Conservation (phyloP, 1,140 invertebrate genomes). For the Drosophila athabasca region DNA sequence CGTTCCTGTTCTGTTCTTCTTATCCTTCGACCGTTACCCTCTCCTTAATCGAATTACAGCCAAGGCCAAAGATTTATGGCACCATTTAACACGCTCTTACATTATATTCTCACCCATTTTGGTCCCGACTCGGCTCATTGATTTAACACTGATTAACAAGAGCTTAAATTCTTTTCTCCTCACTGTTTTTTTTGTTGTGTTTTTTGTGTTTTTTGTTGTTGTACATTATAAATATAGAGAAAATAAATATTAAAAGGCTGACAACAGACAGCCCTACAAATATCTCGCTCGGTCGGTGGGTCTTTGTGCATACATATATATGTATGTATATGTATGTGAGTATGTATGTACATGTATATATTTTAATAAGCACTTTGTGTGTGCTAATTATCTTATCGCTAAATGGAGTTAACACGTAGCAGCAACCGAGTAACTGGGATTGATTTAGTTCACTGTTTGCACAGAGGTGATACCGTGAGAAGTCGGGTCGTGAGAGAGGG, state of each 20-base stretch:
- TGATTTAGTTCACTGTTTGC: conserved; percentile 26
- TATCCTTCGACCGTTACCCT: conserved; percentile 13
- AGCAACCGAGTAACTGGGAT: conserved; percentile 40
- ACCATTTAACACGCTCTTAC: conserved; percentile 64
- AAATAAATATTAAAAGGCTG: conserved; percentile 38
- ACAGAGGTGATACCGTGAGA: conserved; percentile 17
- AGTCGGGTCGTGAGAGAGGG: neutral
- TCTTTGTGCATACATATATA: too few relatives aligned
- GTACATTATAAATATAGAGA: conserved; percentile 38
- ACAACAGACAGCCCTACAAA: conserved; percentile 26
- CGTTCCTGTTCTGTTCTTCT: neutral
- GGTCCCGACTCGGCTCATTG: conserved; percentile 50
- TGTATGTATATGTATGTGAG: too few relatives aligned
- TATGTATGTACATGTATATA: conserved; percentile 11
- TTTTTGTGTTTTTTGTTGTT: conserved; percentile 21
- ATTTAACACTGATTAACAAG: conserved; percentile 75
- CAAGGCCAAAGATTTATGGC: conserved; percentile 71
- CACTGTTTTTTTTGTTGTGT: conserved; percentile 20
- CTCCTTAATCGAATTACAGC: conserved; percentile 70
- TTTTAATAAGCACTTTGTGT: conserved; percentile 75
- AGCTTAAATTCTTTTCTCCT: conserved; percentile 58
- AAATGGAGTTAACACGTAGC: conserved; percentile 64
- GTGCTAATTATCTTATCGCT: conserved; percentile 79
- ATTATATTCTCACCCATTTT: conserved; percentile 66
- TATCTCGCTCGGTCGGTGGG: conserved; percentile 10